Percentiles rank a stretch among this genome's conserved stretches.
Evolutionary conservation across 2,888 invertebrate genomes (phyloP).

Genomic region (Athrips mouffetella): DNA sequence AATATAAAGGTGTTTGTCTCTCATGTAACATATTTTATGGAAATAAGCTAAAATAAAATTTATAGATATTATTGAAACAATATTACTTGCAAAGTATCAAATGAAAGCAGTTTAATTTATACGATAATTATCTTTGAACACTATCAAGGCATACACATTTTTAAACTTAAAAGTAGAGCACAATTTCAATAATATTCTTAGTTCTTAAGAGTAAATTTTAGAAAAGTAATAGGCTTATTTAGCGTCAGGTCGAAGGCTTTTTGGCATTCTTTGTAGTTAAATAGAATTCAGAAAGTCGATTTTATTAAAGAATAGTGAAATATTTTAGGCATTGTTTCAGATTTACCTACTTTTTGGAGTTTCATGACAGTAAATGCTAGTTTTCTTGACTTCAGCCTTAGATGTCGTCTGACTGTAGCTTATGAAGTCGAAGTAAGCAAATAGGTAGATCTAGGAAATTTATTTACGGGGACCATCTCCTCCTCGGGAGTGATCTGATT

Average conservation of each 20-base stretch:
- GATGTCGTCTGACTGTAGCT: slow-evolving; percentile 46
- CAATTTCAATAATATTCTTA: slow-evolving; percentile 59
- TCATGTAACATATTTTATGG: slow-evolving; percentile 31
- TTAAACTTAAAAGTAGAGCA: slow-evolving; percentile 51
- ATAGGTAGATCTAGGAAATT: slow-evolving; percentile 49
- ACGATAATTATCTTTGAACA: slow-evolving; percentile 38
- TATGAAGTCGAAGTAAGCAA: slow-evolving; percentile 44
- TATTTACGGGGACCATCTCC: slow-evolving; percentile 73
- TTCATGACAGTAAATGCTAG: slow-evolving; percentile 59
- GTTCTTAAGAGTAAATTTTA: slow-evolving; percentile 37
- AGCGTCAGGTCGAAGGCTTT: slow-evolving; percentile 65
- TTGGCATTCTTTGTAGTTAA: slow-evolving; percentile 63
- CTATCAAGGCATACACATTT: slow-evolving; percentile 47
- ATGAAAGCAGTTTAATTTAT: slow-evolving; percentile 37
- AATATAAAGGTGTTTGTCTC: slow-evolving; percentile 43
- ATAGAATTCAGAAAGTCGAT: slow-evolving; percentile 59
- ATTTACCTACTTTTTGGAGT: slow-evolving; percentile 45
- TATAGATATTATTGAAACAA: slow-evolving; percentile 16
- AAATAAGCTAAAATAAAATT: slow-evolving; percentile 33
- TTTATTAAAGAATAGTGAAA: slow-evolving; percentile 41
- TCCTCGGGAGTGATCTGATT: slow-evolving; percentile 59
- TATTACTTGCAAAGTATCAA: slow-evolving; percentile 27
- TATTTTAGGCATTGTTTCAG: slow-evolving; percentile 39
- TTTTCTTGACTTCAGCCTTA: slow-evolving; percentile 63
- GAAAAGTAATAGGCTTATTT: slow-evolving; percentile 65